Evolutionary conservation across 2,888 invertebrate genomes (phyloP).

Genomic region (Brachypterus glaber): DNA sequence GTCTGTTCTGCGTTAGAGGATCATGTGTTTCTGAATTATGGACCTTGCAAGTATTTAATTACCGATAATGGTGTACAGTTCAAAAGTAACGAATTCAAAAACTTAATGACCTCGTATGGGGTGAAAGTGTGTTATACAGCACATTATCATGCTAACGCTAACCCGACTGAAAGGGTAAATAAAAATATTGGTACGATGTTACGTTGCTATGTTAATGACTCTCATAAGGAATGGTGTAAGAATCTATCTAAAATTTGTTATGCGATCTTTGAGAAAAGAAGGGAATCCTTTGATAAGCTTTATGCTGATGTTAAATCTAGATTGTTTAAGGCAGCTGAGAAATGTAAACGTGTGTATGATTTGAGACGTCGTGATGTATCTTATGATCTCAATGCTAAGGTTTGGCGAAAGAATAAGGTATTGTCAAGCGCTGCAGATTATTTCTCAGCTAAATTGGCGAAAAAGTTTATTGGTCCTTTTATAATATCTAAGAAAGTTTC

Average conservation of each 20-base stretch:
- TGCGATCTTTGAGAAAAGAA: constrained; percentile 11
- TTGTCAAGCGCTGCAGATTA: constrained; percentile 14
- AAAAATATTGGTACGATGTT: constrained; percentile 28
- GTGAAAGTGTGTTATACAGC: constrained; percentile 17
- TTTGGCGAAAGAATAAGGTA: constrained; percentile 13
- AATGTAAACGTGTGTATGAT: constrained; percentile 9
- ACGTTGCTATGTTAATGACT: constrained; percentile 19
- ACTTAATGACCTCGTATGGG: constrained; percentile 12
- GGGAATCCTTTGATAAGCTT: constrained; percentile 1
- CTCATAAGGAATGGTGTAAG: constrained; percentile 22
- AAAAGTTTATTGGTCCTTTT: constrained; percentile 15
- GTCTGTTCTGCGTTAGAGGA: constrained; percentile 18
- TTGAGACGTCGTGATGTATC: constrained; percentile 7
- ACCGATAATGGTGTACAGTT: no score
- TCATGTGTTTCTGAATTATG: constrained; percentile 22
- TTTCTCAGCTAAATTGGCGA: constrained; percentile 16
- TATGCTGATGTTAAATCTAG: constrained; percentile 5
- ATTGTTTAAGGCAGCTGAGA: constrained; percentile 7
- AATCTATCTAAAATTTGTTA: constrained; percentile 16
- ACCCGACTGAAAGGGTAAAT: constrained; percentile 28
- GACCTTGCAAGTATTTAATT: constrained; percentile 20
- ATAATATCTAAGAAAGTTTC: constrained; percentile 9
- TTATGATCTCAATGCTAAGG: constrained; percentile 4
- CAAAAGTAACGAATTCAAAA: constrained; percentile 13
- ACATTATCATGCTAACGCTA: constrained; percentile 29